A percentile compares a stretch with the other conserved stretches of the same genome.
These are phyloP conservation scores for Oscheius myriophilus DNA, from an alignment of 2,888 invertebrate genomes.

Conservation along the genomic window DNA sequence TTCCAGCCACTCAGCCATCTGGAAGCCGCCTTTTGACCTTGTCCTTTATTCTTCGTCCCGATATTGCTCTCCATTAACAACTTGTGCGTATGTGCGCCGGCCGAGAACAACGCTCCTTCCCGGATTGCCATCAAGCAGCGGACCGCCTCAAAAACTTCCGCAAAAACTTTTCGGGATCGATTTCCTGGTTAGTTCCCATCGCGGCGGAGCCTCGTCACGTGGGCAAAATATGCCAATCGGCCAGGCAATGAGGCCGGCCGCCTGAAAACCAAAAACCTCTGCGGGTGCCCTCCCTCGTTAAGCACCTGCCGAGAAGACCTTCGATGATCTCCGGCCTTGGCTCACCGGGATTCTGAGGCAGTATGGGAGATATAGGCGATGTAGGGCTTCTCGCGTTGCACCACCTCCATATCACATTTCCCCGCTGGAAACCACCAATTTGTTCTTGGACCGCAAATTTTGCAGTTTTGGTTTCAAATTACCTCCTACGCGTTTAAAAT, in stretches of 20 bases:
- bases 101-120: too few species aligned
- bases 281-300: conserved; percentile 7
- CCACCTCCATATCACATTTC: conserved; percentile 27
- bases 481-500: too few species aligned
- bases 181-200: conserved; percentile 3
- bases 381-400: conserved; percentile 28
- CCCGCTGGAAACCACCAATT: conserved; percentile 25
- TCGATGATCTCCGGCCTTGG: too few species aligned
- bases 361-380: conserved; percentile 11
- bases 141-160: too few species aligned
- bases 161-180: conserved; percentile 3
- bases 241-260: not conserved
- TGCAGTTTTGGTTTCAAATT: too few species aligned
- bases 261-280: not conserved
- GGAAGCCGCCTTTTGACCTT: conserved; percentile 31
- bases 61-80: too few species aligned
- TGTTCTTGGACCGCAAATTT: not conserved
- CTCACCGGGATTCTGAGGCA: too few species aligned
- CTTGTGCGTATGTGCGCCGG: too few species aligned
- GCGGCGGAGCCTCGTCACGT: conserved; percentile 7
- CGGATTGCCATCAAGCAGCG: too few species aligned
- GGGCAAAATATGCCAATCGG: conserved; percentile 26
- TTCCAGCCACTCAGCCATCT: conserved; percentile 29
- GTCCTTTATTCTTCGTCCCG: not conserved
- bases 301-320: conserved; percentile 2